Base-by-base conservation (phyloP, 2,113 vertebrate genomes). In the Cavia aperea region DNA sequence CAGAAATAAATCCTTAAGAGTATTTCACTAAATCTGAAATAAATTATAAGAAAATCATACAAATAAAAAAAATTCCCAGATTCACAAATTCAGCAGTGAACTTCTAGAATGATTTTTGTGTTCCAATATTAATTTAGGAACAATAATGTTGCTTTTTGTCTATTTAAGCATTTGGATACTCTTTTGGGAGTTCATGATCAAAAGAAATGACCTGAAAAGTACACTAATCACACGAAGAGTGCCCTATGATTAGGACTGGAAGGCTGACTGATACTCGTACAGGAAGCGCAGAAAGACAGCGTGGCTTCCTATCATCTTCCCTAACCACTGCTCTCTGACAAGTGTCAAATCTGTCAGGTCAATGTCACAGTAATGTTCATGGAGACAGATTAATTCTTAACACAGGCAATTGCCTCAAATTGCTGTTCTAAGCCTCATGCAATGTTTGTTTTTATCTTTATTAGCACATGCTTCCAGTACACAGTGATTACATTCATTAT, bases 11-110 rank as follows among this genome's bases (percentile, higher is more conserved):
- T 29, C 46, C 26, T 90, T 92, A 92, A 92, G n/a, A 94, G 65
- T 51, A 93, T 93, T 60, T 91, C 73, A 78, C 63, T 54, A 84
- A 95, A 78, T 87, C 58, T 94, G 21, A 29, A 94, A 86, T 75
- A 87, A 75, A 93, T 87, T 84, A 87, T 39, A 75, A 49, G 49
- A 90, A 94, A 95, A 77, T 70, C 43, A 92, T 56, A 33, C 93
- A 94, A 88, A 31, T 75, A 68, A 36, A 18, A 49, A 77, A 77
- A 7, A 24, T 15, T 7, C 73, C 49, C 73, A 77, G 26, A 73
- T 5, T 72, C 72, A 73, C 72, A 43, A 73, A 60, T 91, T 92
- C 63, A 54, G 49, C 46, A 21, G 46, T 77, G 39, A 91, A 78
- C 46, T 77, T 81, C 73, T 86, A 60, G 82, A 93, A 93, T 60